Evolutionary conservation across 1,140 invertebrate genomes (phyloP).

Genomic region (Tyrophagus putrescentiae): DNA sequence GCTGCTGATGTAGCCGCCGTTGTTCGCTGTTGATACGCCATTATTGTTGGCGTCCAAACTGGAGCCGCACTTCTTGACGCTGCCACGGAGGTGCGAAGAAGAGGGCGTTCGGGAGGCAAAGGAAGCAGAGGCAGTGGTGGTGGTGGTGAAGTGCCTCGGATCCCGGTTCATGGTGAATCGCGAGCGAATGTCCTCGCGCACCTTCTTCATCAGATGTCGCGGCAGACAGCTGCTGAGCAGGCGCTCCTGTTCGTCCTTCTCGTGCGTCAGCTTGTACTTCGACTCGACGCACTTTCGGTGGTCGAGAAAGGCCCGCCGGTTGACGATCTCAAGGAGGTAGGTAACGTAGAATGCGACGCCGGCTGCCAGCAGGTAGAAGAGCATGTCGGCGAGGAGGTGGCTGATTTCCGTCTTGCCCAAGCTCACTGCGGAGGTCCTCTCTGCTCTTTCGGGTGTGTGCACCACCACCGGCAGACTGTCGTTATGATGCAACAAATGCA

Average conservation of each 20-base stretch:
- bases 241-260: slow-evolving; percentile 63
- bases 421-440: too few species aligned
- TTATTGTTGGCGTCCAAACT: background rate
- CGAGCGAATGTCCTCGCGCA: slow-evolving; percentile 54
- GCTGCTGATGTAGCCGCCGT: background rate
- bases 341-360: slow-evolving; percentile 65
- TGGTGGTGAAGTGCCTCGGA: too few species aligned
- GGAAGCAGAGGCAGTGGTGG: too few species aligned
- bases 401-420: background rate
- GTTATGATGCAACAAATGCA: too few species aligned
- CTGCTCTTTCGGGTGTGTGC: too few species aligned
- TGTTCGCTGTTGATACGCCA: too few species aligned
- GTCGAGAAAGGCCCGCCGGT: slow-evolving; percentile 69
- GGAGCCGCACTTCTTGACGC: too few species aligned
- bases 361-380: slow-evolving; percentile 61
- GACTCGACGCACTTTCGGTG: slow-evolving; percentile 70
- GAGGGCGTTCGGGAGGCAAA: too few species aligned
- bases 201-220: slow-evolving; percentile 30
- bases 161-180: slow-evolving; percentile 26
- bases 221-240: background rate
- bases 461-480: too few species aligned
- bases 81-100: too few species aligned
- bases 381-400: slow-evolving; percentile 38
- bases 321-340: slow-evolving; percentile 68
- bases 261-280: slow-evolving; percentile 58